These are phyloP conservation scores for Eleginops maclovinus DNA, from an alignment of 2,113 vertebrate genomes.

Conservation along the genomic window DNA sequence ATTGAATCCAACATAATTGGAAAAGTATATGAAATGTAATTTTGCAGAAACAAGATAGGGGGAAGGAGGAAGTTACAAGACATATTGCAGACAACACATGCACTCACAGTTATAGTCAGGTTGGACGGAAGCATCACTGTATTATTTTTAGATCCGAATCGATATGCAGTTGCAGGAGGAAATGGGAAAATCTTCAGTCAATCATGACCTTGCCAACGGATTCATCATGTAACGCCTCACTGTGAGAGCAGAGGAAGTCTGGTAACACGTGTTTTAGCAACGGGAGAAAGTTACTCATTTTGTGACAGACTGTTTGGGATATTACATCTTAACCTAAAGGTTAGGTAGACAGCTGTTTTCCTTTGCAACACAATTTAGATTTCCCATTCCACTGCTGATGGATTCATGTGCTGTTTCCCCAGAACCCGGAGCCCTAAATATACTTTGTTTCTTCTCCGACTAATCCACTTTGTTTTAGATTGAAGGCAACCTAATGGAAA, in stretches of 20 bases:
- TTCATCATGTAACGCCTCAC: slow-evolving; percentile 7
- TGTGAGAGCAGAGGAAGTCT: not conserved
- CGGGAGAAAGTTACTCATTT: not conserved
- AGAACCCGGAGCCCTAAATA: not conserved
- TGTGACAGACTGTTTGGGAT: not conserved
- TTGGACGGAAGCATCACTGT: not conserved
- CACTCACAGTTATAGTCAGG: not conserved
- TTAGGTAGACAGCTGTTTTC: not conserved
- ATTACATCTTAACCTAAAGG: not conserved
- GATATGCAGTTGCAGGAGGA: slow-evolving; percentile 5
- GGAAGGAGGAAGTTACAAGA: not conserved
- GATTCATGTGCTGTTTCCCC: slow-evolving; percentile 12
- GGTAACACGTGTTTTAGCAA: not conserved
- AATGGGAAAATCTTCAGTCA: slow-evolving; percentile 27
- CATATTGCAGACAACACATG: not conserved
- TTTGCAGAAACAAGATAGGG: not conserved
- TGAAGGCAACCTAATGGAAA: slow-evolving; percentile 27
- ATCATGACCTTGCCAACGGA: slow-evolving; percentile 33
- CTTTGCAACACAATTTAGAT: not conserved
- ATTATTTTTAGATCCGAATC: slow-evolving; percentile 23
- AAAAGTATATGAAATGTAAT: no score
- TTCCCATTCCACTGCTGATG: not conserved
- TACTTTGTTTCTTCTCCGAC: not conserved
- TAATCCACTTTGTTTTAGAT: slow-evolving; percentile 9
- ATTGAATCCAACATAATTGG: no score